These are phyloP conservation scores for Diadema setosum DNA, from an alignment of 35 echinoderm and acorn worm genomes.

Conservation along the genomic window DNA sequence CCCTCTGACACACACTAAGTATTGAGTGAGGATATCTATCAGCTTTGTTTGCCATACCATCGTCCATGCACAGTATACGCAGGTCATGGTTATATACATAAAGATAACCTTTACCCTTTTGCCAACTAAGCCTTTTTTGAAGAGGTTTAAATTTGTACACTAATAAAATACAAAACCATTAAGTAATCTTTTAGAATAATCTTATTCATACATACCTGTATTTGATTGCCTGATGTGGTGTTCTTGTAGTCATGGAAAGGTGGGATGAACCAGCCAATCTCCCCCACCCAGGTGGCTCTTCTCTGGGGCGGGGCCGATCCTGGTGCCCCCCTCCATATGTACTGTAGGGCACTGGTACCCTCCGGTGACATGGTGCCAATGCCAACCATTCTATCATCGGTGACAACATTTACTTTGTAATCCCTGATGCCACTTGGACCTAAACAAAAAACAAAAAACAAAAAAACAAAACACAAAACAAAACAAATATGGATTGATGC, in stretches of 20 bases:
- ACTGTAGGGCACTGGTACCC: slow-evolving; percentile 66
- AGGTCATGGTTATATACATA: too few relatives aligned
- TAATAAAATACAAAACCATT: background rate
- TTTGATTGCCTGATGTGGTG: slow-evolving; percentile 72
- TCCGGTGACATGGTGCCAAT: slow-evolving; percentile 97
- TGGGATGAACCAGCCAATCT: slow-evolving; percentile 88
- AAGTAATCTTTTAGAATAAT: too few relatives aligned
- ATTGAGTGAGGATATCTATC: too few relatives aligned
- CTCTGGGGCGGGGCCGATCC: slow-evolving; percentile 64
- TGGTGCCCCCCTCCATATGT: slow-evolving; percentile 80
- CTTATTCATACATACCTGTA: slow-evolving; percentile 63
- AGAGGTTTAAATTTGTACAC: background rate
- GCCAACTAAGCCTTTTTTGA: background rate
- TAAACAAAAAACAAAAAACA: background rate
- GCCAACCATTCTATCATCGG: slow-evolving; percentile 88
- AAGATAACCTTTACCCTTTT: too few relatives aligned
- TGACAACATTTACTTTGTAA: slow-evolving; percentile 86
- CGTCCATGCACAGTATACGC: too few relatives aligned
- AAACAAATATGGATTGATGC: too few relatives aligned
- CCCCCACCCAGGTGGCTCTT: slow-evolving; percentile 73
- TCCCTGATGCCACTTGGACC: slow-evolving; percentile 89
- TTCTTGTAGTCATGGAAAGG: slow-evolving; percentile 71
- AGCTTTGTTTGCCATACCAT: too few relatives aligned
- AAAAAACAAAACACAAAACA: too few relatives aligned
- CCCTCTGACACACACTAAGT: too few relatives aligned